These are phyloP conservation scores for Drosophila setifemur DNA, from an alignment of 1,140 invertebrate genomes.

Conservation along the genomic window DNA sequence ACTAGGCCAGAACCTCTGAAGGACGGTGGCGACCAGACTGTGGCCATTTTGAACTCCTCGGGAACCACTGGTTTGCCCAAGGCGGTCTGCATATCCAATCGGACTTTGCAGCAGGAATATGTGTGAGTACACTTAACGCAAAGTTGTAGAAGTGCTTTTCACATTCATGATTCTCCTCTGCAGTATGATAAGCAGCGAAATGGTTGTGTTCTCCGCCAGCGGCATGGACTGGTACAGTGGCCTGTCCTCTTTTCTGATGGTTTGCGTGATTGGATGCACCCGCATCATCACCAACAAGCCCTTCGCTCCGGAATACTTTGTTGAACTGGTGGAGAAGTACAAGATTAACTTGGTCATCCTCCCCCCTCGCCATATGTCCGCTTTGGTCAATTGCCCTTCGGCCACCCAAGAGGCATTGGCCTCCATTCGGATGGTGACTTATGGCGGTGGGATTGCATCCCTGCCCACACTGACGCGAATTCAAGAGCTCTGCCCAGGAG, in stretches of 20 bases:
- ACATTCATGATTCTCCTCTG: background rate
- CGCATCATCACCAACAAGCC: slow-evolving; percentile 56
- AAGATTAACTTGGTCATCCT: slow-evolving; percentile 43
- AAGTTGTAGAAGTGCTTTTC: too few species aligned
- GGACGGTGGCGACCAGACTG: slow-evolving; percentile 59
- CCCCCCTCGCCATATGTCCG: slow-evolving; percentile 39
- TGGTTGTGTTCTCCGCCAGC: slow-evolving; percentile 47
- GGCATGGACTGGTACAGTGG: slow-evolving; percentile 71
- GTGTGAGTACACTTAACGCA: too few species aligned
- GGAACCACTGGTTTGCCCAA: slow-evolving; percentile 92
- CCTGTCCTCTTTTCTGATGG: slow-evolving; percentile 32
- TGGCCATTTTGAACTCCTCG: slow-evolving; percentile 84
- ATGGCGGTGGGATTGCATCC: slow-evolving; percentile 45
- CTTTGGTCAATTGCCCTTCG: slow-evolving; percentile 36
- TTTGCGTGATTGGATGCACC: slow-evolving; percentile 39
- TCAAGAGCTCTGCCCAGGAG: slow-evolving; percentile 41
- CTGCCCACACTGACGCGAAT: slow-evolving; percentile 30
- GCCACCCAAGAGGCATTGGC: slow-evolving; percentile 34
- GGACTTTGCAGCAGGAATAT: slow-evolving; percentile 46
- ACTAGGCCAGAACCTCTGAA: slow-evolving; percentile 52
- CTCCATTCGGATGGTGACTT: slow-evolving; percentile 21
- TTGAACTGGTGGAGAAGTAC: slow-evolving; percentile 56
- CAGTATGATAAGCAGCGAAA: slow-evolving; percentile 50
- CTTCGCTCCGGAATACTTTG: slow-evolving; percentile 47
- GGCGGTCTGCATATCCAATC: slow-evolving; percentile 89